Evolutionary conservation across 2,888 invertebrate genomes (phyloP).

Genomic region (Trichacis sp.): DNA sequence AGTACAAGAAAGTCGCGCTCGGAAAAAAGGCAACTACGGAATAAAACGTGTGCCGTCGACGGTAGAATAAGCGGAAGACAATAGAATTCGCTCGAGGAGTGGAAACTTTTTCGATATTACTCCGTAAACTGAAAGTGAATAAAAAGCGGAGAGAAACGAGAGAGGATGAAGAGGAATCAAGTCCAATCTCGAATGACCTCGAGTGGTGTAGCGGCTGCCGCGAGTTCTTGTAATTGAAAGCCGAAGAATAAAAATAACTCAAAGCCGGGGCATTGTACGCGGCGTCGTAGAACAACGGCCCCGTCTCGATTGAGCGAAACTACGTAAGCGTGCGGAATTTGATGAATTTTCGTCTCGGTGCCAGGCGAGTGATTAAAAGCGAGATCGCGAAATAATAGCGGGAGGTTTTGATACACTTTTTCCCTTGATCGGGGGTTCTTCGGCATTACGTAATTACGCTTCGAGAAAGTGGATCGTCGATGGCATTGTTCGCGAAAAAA

Average conservation of each 20-base stretch:
- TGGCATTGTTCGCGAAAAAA: neutral
- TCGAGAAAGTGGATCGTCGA: constrained; percentile 25
- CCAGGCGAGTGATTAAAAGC: constrained; percentile 39
- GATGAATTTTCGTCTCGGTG: constrained; percentile 52
- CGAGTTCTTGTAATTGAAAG: constrained; percentile 58
- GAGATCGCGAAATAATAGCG: constrained; percentile 21
- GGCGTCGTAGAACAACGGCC: constrained; percentile 38
- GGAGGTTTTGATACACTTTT: constrained; percentile 10
- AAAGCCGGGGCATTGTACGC: constrained; percentile 54
- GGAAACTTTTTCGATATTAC: constrained; percentile 52
- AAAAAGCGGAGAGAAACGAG: constrained; percentile 23
- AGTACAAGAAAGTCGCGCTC: constrained; percentile 11
- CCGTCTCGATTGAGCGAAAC: constrained; percentile 43
- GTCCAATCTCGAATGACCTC: constrained; percentile 33
- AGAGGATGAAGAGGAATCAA: constrained; percentile 23
- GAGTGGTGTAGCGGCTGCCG: constrained; percentile 19
- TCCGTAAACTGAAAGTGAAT: constrained; percentile 44
- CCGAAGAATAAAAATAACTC: constrained; percentile 49
- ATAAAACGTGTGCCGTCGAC: constrained; percentile 45
- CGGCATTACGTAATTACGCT: constrained; percentile 38
- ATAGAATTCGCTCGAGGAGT: constrained; percentile 46
- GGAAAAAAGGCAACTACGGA: constrained; percentile 30
- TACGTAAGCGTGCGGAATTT: constrained; percentile 52
- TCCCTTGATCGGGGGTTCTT: constrained; percentile 20
- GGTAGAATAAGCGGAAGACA: constrained; percentile 46